phyloP scores from a whole-genome alignment of 2,888 invertebrate genomes.

The Anarsia innoxiella region DNA sequence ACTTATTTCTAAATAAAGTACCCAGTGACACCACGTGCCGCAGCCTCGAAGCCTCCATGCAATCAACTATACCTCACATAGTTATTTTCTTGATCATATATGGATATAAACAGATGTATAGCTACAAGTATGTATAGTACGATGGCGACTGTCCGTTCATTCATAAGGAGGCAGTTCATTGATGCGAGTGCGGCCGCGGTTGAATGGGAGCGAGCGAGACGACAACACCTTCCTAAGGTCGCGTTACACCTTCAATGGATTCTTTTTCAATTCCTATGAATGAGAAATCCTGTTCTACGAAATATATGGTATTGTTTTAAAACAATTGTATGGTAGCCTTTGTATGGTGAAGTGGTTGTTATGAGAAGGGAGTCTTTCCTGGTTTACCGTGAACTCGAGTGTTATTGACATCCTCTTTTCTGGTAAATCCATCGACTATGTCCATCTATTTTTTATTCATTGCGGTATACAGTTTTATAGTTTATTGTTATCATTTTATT shows the following conservation, averaged over 20 bases:
- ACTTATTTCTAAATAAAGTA: conserved; percentile 41
- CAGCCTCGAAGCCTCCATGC: conserved; percentile 24
- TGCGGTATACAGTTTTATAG: too few species aligned
- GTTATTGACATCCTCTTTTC: conserved; percentile 4
- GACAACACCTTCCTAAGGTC: conserved; percentile 42
- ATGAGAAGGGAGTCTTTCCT: conserved; percentile 8
- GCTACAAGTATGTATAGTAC: conserved; percentile 60
- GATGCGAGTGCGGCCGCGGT: conserved; percentile 52
- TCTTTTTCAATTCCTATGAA: conserved; percentile 48
- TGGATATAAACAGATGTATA: conserved; percentile 42
- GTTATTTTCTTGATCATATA: conserved; percentile 37
- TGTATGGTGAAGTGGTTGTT: conserved; percentile 38
- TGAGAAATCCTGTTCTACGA: conserved; percentile 57
- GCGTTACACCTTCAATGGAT: conserved; percentile 59
- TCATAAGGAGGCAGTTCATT: conserved; percentile 75
- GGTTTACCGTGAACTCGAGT: conserved; percentile 5
- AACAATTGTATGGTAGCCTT: conserved; percentile 46
- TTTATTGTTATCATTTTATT: too few species aligned
- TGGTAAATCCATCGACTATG: too few species aligned
- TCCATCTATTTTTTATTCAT: too few species aligned
- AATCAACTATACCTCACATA: conserved; percentile 22
- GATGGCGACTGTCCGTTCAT: conserved; percentile 63
- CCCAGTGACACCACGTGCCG: conserved; percentile 57
- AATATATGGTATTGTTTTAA: conserved; percentile 51
- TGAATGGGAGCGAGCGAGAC: conserved; percentile 71